Evolutionary conservation across 2,888 invertebrate genomes (phyloP).

Genomic region (Melolontha melolontha): DNA sequence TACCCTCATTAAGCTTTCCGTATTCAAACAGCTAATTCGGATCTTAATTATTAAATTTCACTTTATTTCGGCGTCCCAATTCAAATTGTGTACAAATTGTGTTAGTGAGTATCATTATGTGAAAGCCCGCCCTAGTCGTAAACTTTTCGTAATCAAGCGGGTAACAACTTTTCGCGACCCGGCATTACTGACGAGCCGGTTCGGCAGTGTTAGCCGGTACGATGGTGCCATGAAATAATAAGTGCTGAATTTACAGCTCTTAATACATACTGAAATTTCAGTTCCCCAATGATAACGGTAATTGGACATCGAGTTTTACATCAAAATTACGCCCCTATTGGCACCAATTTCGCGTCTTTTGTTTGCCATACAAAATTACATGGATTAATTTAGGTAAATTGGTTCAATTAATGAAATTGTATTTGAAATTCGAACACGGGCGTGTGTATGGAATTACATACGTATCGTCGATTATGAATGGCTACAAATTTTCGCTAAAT

Average conservation of each 20-base stretch:
- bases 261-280: too few species aligned
- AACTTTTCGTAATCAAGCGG: conserved; percentile 9
- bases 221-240: too few species aligned
- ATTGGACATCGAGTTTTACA: conserved; percentile 32
- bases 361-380: conserved; percentile 27
- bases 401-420: conserved; percentile 20
- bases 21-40: conserved; percentile 23
- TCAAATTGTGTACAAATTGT: conserved; percentile 32
- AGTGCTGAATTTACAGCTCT: too few species aligned
- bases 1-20: background rate
- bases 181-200: background rate
- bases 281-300: conserved; percentile 7
- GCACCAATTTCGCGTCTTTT: conserved; percentile 29
- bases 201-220: too few species aligned
- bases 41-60: conserved; percentile 32
- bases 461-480: background rate
- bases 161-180: conserved; percentile 22
- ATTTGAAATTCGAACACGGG: background rate
- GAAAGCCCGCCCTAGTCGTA: background rate
- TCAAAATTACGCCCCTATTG: conserved; percentile 30
- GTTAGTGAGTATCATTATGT: conserved; percentile 7
- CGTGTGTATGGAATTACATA: background rate
- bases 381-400: conserved; percentile 28
- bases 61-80: conserved; percentile 31
- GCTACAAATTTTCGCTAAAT: too few species aligned